Evolutionary conservation across 2,888 invertebrate genomes (phyloP), one percentile per base, ranked within the genome.

Genomic region (Hoplodrina blanda): DNA sequence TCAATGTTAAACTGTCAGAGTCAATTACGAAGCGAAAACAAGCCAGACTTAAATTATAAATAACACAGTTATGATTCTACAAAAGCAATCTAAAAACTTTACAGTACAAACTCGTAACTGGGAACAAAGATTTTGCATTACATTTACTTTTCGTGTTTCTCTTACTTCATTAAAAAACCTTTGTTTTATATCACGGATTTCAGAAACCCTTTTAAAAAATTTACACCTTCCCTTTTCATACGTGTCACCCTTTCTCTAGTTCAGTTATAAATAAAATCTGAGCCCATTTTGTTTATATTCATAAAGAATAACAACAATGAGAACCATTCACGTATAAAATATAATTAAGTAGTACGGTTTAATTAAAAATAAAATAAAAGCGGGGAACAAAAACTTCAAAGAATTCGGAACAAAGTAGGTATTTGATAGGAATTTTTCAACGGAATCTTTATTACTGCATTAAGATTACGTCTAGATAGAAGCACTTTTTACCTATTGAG

Each of bases 11-110:
- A 86, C 82, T 73, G 74, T 75, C 76, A 70, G 82, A 88, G 83
- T 86, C 85, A 88, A 89, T 90, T 90, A 89, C 61, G 60, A 59
- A 83, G 76, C 60, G 83, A 86, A 87, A 90, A 87, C 86, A 88
- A 87, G 73, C 76, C 78, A 73, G 69, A 69, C 67, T 81, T 74
- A 77, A 86, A 81, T 82, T 75, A 80, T 81, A 74, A 75, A 74
- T 79, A 79, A 82, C 60, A 79, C 72, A 76, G 80, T 82, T 73
- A 73, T 77, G 59, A 78, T 69, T 67, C 69, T n/a, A 69, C 62
- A 71, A 82, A 78, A 78, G 76, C 70, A 84, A 78, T 78, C 61
- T 66, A 61, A 72, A 76, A 76, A 75, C 61, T 73, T 75, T 56
- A 60, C 73, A 62, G 73, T 55, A 81, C 63, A 59, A 73, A 74